Conservation (phyloP, 2,113 vertebrate species). For the Planiliza haematocheilus region DNA sequence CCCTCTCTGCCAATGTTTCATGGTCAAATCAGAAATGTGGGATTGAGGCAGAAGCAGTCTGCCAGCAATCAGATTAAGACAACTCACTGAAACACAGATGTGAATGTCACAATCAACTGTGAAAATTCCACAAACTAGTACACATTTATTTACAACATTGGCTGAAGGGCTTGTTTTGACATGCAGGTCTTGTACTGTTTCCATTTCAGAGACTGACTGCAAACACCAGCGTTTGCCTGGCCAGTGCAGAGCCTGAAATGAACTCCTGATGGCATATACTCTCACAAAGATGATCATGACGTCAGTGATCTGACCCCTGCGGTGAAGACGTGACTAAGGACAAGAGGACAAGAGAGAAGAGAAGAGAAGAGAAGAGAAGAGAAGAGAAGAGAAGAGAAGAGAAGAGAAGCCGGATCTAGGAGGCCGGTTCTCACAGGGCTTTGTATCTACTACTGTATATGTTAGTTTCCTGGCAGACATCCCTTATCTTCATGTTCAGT, state of each 20-base stretch:
- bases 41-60: constrained; percentile 39
- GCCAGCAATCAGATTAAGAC: constrained; percentile 48
- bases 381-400: constrained; percentile 2
- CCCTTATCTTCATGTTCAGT: constrained; percentile 56
- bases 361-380: constrained; percentile 22
- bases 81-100: constrained; percentile 9
- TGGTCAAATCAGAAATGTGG: constrained; percentile 31
- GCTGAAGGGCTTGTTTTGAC: constrained; percentile 41
- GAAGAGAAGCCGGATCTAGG: constrained; percentile 33
- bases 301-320: constrained; percentile 67
- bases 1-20: constrained; percentile 45
- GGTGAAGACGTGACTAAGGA: constrained; percentile 40
- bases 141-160: constrained; percentile 48
- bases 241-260: constrained; percentile 48
- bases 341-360: neutral
- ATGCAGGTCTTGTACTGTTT: constrained; percentile 42
- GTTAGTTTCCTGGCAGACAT: constrained; percentile 61
- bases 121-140: constrained; percentile 52
- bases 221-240: constrained; percentile 27
- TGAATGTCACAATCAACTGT: constrained; percentile 22
- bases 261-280: constrained; percentile 58
- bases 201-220: constrained; percentile 40
- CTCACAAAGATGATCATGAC: constrained; percentile 69
- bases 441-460: constrained; percentile 60
- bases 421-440: constrained; percentile 70